These are phyloP conservation scores for Barnardius zonarius DNA, from an alignment of 2,113 vertebrate genomes.

Conservation along the genomic window DNA sequence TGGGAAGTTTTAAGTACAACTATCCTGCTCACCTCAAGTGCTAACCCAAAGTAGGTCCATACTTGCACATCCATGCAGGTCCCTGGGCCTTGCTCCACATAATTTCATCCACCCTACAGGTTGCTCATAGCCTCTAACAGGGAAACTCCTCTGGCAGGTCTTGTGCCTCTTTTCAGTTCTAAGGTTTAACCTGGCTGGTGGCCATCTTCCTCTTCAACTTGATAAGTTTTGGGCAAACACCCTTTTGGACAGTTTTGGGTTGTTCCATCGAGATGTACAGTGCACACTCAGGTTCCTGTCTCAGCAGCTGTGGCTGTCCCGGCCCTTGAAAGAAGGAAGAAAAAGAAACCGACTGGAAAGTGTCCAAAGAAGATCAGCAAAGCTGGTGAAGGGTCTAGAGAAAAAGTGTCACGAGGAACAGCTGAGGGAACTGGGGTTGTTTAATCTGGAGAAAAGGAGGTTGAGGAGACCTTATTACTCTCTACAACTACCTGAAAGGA, in stretches of 20 bases:
- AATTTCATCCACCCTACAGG: not conserved
- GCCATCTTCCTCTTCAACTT: not conserved
- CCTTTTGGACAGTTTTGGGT: not conserved
- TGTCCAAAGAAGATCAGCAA: not conserved
- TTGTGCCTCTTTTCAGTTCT: not conserved
- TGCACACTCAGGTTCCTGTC: not conserved
- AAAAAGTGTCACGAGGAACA: not conserved
- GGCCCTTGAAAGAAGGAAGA: not conserved
- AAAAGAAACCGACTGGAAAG: not conserved
- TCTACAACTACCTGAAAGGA: not conserved
- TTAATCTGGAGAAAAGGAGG: not conserved
- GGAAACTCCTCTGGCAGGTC: not conserved
- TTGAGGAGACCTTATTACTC: not conserved
- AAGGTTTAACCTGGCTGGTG: not conserved
- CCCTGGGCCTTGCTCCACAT: rapidly evolving
- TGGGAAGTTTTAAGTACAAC: not conserved
- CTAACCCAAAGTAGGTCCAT: not conserved
- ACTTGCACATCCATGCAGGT: rapidly evolving
- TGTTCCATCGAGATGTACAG: not conserved
- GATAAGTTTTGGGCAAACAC: not conserved
- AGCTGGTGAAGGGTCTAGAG: not conserved
- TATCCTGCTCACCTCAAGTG: not conserved
- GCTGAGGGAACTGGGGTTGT: not conserved
- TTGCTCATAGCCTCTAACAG: not conserved
- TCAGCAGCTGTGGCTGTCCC: not conserved